Base-by-base conservation (phyloP, 1,140 invertebrate genomes). In the Zaprionus nigranus region DNA sequence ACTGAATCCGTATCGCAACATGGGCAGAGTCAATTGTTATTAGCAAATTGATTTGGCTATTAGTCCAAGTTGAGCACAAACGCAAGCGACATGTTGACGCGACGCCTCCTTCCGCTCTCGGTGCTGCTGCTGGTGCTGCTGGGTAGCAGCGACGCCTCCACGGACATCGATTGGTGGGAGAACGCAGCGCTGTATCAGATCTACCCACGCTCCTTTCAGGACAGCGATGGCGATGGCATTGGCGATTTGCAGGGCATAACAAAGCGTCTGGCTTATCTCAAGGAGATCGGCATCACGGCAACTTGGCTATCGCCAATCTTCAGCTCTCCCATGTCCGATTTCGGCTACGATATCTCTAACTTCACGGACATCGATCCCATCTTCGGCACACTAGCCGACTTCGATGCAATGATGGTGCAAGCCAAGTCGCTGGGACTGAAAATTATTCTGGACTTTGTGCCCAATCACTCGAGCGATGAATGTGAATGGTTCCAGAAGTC, bases 141-240 rank as follows among this genome's bases (percentile, higher is more conserved):
- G 24, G 17, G 4, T 2, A 36, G 22, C 9, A 34, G n/a, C 5
- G 46, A 20, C n/a, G 70, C 62, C 15, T 56, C 63, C 1, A 9
- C 67, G 26, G 66, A 80, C 17, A 73, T 90, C 43, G 93, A 95
- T 81, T 98, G 97, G 97, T 97, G 96, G 95, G 94, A 97, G 86
- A 94, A 94, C 66, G 95, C 94, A 4, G 90, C 95, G 1, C 93
- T 97, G 4, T 98, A 98, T 87, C 96, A 97, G 91, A 95, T 97
- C 51, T 97, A 97, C 86, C 96, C 96, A 0, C 93, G 96, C 57
- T 97, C 96, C 1, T 98, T 97, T 92, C 95, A 95, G 78, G 97
- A 98, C 90, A 95, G 94, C 56, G 93, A 97, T 84, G 95, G 94
- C 5, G 96, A 97, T 90, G 97, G 97, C 6, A 93, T 96, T 28